phyloP scores from a whole-genome alignment of 2,113 vertebrate species.

The Barbus barbus region DNA sequence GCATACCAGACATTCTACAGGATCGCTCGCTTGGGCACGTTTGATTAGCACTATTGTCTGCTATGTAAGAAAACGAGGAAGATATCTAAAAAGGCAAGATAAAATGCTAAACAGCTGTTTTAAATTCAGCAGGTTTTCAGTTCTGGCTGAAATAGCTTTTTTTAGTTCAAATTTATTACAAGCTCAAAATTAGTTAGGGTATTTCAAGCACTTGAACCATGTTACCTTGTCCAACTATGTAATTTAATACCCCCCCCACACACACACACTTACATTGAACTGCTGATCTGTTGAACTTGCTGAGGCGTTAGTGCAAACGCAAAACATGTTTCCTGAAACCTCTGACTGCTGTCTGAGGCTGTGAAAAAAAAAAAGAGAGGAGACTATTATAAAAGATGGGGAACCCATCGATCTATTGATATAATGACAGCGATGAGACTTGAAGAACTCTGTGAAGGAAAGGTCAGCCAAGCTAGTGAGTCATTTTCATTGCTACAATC shows the following conservation, averaged over 20 bases:
- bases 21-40: conserved; percentile 9
- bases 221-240: background rate
- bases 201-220: conserved; percentile 4
- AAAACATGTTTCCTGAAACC: conserved; percentile 98
- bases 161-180: background rate
- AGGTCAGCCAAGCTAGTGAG: background rate
- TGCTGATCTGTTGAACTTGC: conserved; percentile 98
- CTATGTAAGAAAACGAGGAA: too few species aligned
- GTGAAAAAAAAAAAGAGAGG: conserved; percentile 43
- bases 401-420: background rate
- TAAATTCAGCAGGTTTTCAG: background rate
- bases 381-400: background rate
- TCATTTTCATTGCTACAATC: background rate
- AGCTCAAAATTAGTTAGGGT: background rate
- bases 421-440: background rate
- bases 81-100: background rate
- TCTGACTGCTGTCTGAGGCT: conserved; percentile 94
- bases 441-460: background rate
- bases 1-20: conserved; percentile 32
- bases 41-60: conserved; percentile 21
- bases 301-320: conserved; percentile 97
- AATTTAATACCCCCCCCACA: background rate
- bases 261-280: conserved; percentile 88
- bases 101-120: background rate
- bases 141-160: background rate